Evolutionary conservation across 2,888 invertebrate species (phyloP).

Genomic region (Myathropa florea): DNA sequence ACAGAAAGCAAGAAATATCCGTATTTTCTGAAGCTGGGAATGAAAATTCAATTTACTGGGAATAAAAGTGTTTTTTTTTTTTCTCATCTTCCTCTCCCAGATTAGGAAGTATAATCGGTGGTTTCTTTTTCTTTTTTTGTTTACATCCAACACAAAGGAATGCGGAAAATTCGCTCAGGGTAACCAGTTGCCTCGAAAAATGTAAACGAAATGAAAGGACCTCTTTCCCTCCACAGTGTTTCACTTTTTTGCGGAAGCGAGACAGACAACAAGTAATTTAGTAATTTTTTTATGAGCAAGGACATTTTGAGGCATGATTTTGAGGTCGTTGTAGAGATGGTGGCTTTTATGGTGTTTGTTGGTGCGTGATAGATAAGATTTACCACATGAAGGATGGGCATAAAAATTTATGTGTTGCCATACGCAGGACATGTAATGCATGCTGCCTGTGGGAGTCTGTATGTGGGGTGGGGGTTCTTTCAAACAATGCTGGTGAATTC

Average conservation of each 20-base stretch:
- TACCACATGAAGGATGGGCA: constrained; percentile 31
- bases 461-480: too few relatives aligned
- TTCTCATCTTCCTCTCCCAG: constrained; percentile 8
- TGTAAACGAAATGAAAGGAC: neutral
- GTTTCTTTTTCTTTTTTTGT: constrained; percentile 39
- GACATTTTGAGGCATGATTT: constrained; percentile 28
- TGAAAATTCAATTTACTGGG: constrained; percentile 64
- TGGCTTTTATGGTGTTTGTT: constrained; percentile 20
- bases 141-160: neutral
- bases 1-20: constrained; percentile 32
- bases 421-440: neutral
- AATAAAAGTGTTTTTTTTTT: constrained; percentile 35
- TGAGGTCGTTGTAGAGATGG: neutral
- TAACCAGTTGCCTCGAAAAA: constrained; percentile 26
- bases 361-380: constrained; percentile 54
- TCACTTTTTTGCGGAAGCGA: neutral
- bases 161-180: constrained; percentile 23
- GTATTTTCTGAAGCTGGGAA: constrained; percentile 28
- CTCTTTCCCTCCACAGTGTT: too few relatives aligned
- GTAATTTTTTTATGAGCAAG: constrained; percentile 15
- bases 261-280: constrained; percentile 31
- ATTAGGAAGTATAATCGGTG: constrained; percentile 47
- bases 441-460: neutral
- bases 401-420: neutral
- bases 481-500: too few relatives aligned